Conservation (phyloP, 2,113 vertebrate species). For the Entosphenus tridentatus region DNA sequence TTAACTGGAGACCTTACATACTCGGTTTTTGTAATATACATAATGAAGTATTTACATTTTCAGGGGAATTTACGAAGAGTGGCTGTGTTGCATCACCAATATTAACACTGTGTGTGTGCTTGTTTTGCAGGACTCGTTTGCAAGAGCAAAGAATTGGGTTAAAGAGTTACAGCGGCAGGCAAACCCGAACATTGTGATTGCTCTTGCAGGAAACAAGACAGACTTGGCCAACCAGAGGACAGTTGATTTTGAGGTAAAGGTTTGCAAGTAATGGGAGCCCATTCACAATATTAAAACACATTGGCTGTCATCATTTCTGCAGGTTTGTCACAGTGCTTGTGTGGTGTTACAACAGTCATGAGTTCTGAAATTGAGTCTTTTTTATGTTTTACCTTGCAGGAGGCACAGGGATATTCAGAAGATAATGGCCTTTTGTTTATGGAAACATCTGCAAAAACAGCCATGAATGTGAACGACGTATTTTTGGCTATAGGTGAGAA, state of each 20-base stretch:
- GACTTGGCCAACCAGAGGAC: slow-evolving; percentile 89
- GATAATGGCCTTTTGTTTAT: slow-evolving; percentile 98
- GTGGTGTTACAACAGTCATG: neutral
- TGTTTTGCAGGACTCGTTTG: slow-evolving; percentile 73
- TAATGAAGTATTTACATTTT: too few species aligned
- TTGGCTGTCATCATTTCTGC: neutral
- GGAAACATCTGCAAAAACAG: slow-evolving; percentile 94
- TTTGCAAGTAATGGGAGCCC: neutral
- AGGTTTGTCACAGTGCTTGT: neutral
- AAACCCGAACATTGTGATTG: slow-evolving; percentile 98
- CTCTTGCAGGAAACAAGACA: slow-evolving; percentile 93
- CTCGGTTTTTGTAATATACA: too few species aligned
- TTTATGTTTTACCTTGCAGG: slow-evolving; percentile 26
- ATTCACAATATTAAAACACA: neutral
- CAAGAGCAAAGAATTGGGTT: slow-evolving; percentile 96
- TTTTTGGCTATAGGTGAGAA: slow-evolving; percentile 93
- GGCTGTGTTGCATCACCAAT: too few species aligned
- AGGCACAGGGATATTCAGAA: slow-evolving; percentile 88
- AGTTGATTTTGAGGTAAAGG: slow-evolving; percentile 83
- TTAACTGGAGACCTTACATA: too few species aligned
- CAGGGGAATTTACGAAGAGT: too few species aligned
- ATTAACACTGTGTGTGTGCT: slow-evolving; percentile 8
- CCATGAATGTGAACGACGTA: slow-evolving; percentile 95
- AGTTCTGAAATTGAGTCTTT: neutral
- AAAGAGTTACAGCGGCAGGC: slow-evolving; percentile 99